Conservation (phyloP, 2,113 vertebrate genomes). For the Periophthalmodon schlosseri region DNA sequence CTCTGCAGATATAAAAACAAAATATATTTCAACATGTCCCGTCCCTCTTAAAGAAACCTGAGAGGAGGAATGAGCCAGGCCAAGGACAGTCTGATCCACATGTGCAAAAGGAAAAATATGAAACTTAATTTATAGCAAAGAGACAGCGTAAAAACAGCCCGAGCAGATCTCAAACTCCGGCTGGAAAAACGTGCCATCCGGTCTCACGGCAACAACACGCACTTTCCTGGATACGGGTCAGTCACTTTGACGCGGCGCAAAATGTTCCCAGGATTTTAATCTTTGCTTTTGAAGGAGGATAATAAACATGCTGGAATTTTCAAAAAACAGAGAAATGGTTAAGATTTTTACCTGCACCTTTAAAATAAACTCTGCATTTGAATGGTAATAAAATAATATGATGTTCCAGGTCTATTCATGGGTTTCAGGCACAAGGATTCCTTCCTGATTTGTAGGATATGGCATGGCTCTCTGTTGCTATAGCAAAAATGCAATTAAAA, state of each 20-base stretch:
- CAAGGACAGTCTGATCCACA: conserved; percentile 16
- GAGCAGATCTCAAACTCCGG: not conserved
- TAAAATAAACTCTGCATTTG: not conserved
- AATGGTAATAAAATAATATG: no score
- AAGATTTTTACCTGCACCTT: not conserved
- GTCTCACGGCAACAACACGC: not conserved
- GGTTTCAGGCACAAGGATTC: no score
- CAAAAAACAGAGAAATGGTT: not conserved
- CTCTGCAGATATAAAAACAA: not conserved
- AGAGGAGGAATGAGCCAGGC: conserved; percentile 25
- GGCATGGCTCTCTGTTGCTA: no score
- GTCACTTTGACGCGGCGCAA: not conserved
- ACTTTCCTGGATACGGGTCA: conserved; percentile 29
- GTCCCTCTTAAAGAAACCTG: not conserved
- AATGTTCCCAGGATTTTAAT: conserved; percentile 13
- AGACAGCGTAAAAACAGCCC: not conserved
- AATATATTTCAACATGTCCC: not conserved
- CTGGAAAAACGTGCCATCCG: conserved; percentile 17
- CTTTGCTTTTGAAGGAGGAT: not conserved
- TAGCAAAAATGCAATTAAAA: no score
- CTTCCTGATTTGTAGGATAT: no score
- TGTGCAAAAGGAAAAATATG: conserved; percentile 8
- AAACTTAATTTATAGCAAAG: conserved; percentile 21
- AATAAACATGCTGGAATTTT: not conserved
- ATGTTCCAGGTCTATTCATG: no score